Base-by-base conservation (phyloP, 2,113 vertebrate genomes). In the Panthera uncia region DNA sequence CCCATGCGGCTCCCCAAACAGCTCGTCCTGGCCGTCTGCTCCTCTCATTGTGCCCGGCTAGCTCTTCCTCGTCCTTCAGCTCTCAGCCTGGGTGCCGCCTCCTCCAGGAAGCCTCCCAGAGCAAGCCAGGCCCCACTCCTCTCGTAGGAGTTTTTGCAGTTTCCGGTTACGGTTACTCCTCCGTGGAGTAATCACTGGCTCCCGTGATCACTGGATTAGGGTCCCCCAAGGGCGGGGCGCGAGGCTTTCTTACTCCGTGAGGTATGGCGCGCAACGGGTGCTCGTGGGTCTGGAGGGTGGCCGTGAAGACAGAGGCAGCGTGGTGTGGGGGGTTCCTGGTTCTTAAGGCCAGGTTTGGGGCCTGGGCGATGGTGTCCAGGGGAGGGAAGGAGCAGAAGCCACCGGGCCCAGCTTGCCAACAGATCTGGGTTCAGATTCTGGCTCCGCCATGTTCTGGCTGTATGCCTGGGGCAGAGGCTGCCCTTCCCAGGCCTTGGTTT, bases 361-460 rank as follows among this genome's bases (percentile, higher is more conserved):
- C 38, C 71, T 29, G 33, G n/a, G 71, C 38, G 31, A 19, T 45
- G 11, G 48, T 7, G 48, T 31, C 31, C 18, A 7, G 84, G 45
- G 63, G 29, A 50, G 50, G 69, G 41, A 6, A n/a, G 5, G 21
- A 27, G 25, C 11, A 0, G 15, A 63, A 78, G 31, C 11, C 69
- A 4, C 65, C 15, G 21, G 66, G 90, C 55, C 95, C 4, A 4
- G 36, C 16, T 55, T 11, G 5, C 92, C 41, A 16, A 9, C 38
- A 50, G 86, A 31, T 38, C 33, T 1, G 1, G 11, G 33, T 33
- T 48, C 16, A 65, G 63, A 33, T 50, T 69, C 27, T 11, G 27
- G 21, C 31, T 31, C 25, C 27, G 1, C 36, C 23, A 0, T 0
- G 4, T n/a, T 31, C 11, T 8, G 14, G 41, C 57, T 38, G 3